Conservation (phyloP, 2,113 vertebrate species). For the Passer montanus region DNA sequence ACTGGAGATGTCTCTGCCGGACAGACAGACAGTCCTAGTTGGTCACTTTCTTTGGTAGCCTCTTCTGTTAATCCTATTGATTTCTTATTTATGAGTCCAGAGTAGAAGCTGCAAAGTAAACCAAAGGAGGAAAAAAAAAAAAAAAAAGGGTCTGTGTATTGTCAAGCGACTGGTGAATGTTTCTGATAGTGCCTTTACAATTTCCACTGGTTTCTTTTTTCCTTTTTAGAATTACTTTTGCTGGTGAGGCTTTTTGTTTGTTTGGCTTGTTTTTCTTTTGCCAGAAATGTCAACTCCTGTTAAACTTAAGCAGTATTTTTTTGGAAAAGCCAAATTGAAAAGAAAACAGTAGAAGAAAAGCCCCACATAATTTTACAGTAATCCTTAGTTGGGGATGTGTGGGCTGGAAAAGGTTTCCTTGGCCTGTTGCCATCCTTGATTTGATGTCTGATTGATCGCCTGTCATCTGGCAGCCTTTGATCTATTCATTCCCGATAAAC, state of each 20-base stretch:
- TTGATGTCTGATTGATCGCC: conserved; percentile 97
- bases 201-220: background rate
- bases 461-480: conserved; percentile 93
- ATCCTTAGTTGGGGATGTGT: conserved; percentile 76
- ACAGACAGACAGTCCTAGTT: background rate
- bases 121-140: background rate
- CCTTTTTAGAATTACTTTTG: conserved; percentile 43
- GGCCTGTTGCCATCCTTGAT: conserved; percentile 95
- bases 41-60: conserved; percentile 42
- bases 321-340: conserved; percentile 62
- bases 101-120: conserved; percentile 68
- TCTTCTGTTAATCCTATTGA: conserved; percentile 40
- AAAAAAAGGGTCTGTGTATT: conserved; percentile 65
- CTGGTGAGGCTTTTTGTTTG: background rate
- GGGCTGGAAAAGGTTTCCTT: conserved; percentile 86
- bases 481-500: conserved; percentile 99
- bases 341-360: conserved; percentile 55
- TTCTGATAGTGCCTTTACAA: conserved; percentile 61
- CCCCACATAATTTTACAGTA: conserved; percentile 82
- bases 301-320: conserved; percentile 63
- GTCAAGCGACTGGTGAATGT: conserved; percentile 80
- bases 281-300: conserved; percentile 67
- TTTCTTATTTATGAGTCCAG: conserved; percentile 62
- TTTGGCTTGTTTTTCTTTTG: conserved; percentile 35
- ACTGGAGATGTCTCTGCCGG: background rate